These are phyloP conservation scores for Andrena haemorrhoa DNA, from an alignment of 2,888 invertebrate species.

Conservation along the genomic window DNA sequence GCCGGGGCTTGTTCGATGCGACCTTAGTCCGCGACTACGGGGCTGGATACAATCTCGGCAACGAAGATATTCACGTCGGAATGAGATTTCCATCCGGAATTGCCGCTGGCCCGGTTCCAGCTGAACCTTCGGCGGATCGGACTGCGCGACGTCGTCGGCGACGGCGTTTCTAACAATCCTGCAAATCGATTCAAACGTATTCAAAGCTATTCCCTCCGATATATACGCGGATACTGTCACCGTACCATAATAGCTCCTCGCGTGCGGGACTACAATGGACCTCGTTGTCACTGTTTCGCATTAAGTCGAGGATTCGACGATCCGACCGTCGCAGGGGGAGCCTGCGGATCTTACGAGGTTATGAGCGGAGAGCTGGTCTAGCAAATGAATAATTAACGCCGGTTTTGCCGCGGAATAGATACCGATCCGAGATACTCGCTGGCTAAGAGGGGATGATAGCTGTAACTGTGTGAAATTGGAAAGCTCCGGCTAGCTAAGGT, in stretches of 20 bases:
- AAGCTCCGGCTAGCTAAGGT: not conserved
- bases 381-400: constrained; percentile 66
- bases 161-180: constrained; percentile 62
- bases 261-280: constrained; percentile 64
- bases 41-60: constrained; percentile 67
- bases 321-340: constrained; percentile 22
- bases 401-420: constrained; percentile 42
- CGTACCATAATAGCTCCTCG: constrained; percentile 71
- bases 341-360: constrained; percentile 51
- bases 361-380: constrained; percentile 48
- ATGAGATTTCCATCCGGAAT: constrained; percentile 81
- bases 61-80: constrained; percentile 73
- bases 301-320: constrained; percentile 63
- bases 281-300: constrained; percentile 74
- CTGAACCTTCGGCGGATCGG: constrained; percentile 68
- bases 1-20: constrained; percentile 51
- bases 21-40: constrained; percentile 66
- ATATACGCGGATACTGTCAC: constrained; percentile 77
- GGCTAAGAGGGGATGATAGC: not conserved
- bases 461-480: constrained; percentile 26
- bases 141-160: constrained; percentile 26
- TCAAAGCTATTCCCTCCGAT: constrained; percentile 79
- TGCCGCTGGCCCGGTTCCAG: constrained; percentile 79
- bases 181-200: constrained; percentile 83
- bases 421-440: constrained; percentile 33